Percentiles rank a stretch among this genome's conserved stretches.
Evolutionary conservation across 2,888 invertebrate species (phyloP).

Genomic region (Ormyrus thymus): DNA sequence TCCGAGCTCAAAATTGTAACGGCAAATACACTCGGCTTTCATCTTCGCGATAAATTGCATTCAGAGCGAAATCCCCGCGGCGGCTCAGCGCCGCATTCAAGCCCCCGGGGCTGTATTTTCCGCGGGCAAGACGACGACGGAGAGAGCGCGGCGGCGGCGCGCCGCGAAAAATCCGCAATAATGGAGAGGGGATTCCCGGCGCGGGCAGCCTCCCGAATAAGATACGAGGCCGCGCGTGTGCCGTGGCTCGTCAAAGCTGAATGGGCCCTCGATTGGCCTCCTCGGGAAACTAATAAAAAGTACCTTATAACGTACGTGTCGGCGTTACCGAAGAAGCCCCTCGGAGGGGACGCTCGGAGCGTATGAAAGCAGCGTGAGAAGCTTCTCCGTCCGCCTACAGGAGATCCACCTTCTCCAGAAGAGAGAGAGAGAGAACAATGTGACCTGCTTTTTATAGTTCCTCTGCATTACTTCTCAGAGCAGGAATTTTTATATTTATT

Average conservation of each 20-base stretch:
- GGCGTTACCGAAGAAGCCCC: conserved; percentile 36
- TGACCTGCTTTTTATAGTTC: conserved; percentile 14
- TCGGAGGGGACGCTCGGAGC: neutral
- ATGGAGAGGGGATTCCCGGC: conserved; percentile 7
- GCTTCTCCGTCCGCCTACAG: neutral
- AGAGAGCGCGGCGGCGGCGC: too few relatives aligned
- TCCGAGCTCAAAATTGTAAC: too few relatives aligned
- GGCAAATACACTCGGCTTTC: too few relatives aligned
- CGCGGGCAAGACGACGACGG: too few relatives aligned
- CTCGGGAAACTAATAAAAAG: conserved; percentile 69
- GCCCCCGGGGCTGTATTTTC: too few relatives aligned
- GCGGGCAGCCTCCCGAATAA: too few relatives aligned
- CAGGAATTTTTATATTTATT: conserved; percentile 31
- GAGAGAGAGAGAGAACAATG: conserved; percentile 33
- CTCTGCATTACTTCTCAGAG: neutral
- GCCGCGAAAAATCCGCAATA: conserved; percentile 15
- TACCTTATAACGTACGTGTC: conserved; percentile 55
- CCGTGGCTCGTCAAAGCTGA: conserved; percentile 57
- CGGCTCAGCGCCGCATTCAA: too few relatives aligned
- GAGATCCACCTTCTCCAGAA: conserved; percentile 1
- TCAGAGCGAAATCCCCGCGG: too few relatives aligned
- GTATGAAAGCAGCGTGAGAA: conserved; percentile 27
- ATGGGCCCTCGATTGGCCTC: conserved; percentile 64
- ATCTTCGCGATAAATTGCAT: too few relatives aligned
- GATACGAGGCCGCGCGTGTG: too few relatives aligned